phyloP scores from a whole-genome alignment of 2,888 invertebrate species.

The Pseudoips prasinana region DNA sequence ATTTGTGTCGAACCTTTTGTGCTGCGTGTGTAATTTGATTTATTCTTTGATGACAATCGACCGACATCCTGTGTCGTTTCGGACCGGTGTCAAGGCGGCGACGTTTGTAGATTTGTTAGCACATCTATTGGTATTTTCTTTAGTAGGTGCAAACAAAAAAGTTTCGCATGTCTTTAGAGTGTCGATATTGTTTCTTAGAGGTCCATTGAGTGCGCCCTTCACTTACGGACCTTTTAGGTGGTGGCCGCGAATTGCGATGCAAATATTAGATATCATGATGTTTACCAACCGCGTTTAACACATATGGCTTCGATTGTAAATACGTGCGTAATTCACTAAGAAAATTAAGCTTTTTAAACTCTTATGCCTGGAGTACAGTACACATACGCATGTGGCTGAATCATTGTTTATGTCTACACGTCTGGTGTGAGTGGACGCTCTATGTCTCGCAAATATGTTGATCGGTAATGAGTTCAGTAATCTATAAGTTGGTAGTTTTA shows the following conservation, averaged over 20 bases:
- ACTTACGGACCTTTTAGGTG: slow-evolving; percentile 40
- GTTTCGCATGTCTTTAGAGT: slow-evolving; percentile 51
- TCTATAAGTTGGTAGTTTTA: no score
- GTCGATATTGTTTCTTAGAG: slow-evolving; percentile 48
- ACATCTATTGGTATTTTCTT: slow-evolving; percentile 68
- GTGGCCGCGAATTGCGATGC: slow-evolving; percentile 41
- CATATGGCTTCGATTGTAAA: slow-evolving; percentile 12
- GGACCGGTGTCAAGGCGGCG: slow-evolving; percentile 45
- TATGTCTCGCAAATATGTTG: no score
- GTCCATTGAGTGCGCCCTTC: slow-evolving; percentile 30
- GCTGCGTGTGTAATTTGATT: slow-evolving; percentile 76
- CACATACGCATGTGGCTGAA: no score
- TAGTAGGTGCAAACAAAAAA: slow-evolving; percentile 64
- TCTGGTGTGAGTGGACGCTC: no score
- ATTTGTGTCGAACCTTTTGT: slow-evolving; percentile 75
- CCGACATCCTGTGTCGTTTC: slow-evolving; percentile 66
- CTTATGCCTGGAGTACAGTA: no score
- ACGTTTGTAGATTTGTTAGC: slow-evolving; percentile 76
- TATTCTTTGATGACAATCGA: slow-evolving; percentile 72
- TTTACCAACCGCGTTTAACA: slow-evolving; percentile 20
- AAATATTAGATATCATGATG: slow-evolving; percentile 46
- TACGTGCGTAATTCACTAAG: no score
- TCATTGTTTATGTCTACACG: no score
- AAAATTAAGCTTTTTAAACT: no score
- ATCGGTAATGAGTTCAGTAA: no score